phyloP scores from a whole-genome alignment of 2,888 invertebrate species.

The Selenia dentaria region DNA sequence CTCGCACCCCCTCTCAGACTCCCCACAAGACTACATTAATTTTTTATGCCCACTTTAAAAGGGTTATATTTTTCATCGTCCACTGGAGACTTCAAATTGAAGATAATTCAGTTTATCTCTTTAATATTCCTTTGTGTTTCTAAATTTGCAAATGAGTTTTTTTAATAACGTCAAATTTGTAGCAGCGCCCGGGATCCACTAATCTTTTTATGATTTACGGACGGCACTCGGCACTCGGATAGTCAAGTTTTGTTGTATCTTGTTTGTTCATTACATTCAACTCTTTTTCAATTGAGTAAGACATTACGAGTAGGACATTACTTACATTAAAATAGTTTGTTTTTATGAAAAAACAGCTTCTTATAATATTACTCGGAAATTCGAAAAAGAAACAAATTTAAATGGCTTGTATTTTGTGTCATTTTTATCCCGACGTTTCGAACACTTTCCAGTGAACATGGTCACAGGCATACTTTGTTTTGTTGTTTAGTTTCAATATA shows the following conservation, averaged over 20 bases:
- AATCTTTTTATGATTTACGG: slow-evolving; percentile 78
- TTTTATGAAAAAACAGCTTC: no score
- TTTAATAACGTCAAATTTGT: slow-evolving; percentile 82
- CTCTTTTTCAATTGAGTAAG: no score
- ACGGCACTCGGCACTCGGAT: slow-evolving; percentile 28
- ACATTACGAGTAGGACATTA: no score
- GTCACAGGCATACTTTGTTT: no score
- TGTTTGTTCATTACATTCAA: slow-evolving; percentile 51
- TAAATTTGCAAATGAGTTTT: slow-evolving; percentile 83
- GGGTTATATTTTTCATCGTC: slow-evolving; percentile 49
- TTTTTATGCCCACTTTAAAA: slow-evolving; percentile 33
- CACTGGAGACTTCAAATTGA: slow-evolving; percentile 49
- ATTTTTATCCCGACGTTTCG: no score
- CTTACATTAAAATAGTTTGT: no score
- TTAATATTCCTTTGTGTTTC: slow-evolving; percentile 80
- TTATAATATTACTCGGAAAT: no score
- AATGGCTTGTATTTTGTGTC: no score
- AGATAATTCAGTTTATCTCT: slow-evolving; percentile 81
- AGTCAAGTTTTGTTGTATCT: slow-evolving; percentile 49
- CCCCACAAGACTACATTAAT: slow-evolving; percentile 25
- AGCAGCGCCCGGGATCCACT: slow-evolving; percentile 47
- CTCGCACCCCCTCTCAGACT: slow-evolving; percentile 20
- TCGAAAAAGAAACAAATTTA: no score
- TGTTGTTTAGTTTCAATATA: no score
- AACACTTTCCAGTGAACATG: no score